phyloP scores from a whole-genome alignment of 2,888 invertebrate species.

The Leucoptera coffeella region DNA sequence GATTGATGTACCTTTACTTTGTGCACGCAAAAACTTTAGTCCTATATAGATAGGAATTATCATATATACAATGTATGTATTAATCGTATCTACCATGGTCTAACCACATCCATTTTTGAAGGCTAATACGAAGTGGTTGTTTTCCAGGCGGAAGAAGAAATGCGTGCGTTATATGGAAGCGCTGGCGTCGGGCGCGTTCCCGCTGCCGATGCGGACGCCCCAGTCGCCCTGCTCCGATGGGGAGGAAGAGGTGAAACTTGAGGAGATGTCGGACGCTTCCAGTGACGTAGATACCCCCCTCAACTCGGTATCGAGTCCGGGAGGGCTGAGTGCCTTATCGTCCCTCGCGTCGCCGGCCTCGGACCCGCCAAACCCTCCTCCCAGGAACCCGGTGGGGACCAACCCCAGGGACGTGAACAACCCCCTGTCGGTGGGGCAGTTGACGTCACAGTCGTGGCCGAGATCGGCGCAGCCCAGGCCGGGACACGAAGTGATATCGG shows the following conservation, averaged over 20 bases:
- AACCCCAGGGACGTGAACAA: constrained; percentile 90
- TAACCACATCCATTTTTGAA: too few relatives aligned
- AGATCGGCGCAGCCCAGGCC: constrained; percentile 28
- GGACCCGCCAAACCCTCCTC: constrained; percentile 51
- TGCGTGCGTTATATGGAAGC: constrained; percentile 94
- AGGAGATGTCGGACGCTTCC: constrained; percentile 62
- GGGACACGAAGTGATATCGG: constrained; percentile 41
- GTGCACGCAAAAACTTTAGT: too few relatives aligned
- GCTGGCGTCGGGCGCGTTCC: constrained; percentile 62
- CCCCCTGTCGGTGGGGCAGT: constrained; percentile 84
- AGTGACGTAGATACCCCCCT: constrained; percentile 49
- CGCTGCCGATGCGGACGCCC: constrained; percentile 69
- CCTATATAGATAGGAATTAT: too few relatives aligned
- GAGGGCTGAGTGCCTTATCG: constrained; percentile 40
- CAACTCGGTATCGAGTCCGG: constrained; percentile 42
- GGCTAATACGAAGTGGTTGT: too few relatives aligned
- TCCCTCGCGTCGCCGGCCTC: constrained; percentile 73
- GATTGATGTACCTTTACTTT: too few relatives aligned
- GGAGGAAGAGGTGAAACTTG: constrained; percentile 64
- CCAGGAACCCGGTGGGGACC: constrained; percentile 78
- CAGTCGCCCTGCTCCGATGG: constrained; percentile 78
- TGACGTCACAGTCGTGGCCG: constrained; percentile 65
- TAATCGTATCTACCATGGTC: too few relatives aligned
- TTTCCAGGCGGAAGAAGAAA: constrained; percentile 90
- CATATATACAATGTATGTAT: too few relatives aligned